Conservation (phyloP, 2,797 vertebrate genomes). For the Thamnophis elegans region DNA sequence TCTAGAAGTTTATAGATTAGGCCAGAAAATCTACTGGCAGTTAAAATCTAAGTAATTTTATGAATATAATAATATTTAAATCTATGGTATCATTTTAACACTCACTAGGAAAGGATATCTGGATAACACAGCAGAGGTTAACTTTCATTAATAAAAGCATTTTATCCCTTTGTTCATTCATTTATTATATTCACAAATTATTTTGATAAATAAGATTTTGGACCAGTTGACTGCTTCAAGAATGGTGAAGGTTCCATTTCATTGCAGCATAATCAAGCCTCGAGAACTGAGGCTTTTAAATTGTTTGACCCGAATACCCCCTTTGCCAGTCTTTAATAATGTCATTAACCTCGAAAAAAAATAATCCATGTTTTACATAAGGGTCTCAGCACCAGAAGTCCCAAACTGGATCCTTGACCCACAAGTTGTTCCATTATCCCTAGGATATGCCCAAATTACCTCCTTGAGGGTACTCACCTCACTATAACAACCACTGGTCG, state of each 20-base stretch:
- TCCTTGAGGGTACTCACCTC: background rate
- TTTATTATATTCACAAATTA: background rate
- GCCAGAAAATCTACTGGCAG: background rate
- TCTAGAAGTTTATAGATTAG: background rate
- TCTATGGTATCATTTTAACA: background rate
- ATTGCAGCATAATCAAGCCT: background rate
- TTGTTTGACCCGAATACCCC: background rate
- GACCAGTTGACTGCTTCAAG: background rate
- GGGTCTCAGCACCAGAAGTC: background rate
- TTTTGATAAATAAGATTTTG: background rate
- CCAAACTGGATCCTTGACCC: background rate
- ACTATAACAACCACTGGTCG: background rate
- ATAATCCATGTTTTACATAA: background rate
- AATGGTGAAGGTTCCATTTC: background rate
- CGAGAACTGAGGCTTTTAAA: background rate
- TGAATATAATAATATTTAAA: background rate
- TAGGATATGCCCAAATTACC: background rate
- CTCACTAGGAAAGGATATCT: background rate
- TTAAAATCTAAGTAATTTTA: background rate
- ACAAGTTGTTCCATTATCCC: background rate
- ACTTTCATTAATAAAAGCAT: background rate
- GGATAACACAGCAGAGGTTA: background rate
- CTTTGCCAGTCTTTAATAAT: background rate
- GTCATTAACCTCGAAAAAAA: background rate
- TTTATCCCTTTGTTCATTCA: background rate